phyloP scores from a whole-genome alignment of 2,113 vertebrate genomes.

The Melanerpes aurifrons region DNA sequence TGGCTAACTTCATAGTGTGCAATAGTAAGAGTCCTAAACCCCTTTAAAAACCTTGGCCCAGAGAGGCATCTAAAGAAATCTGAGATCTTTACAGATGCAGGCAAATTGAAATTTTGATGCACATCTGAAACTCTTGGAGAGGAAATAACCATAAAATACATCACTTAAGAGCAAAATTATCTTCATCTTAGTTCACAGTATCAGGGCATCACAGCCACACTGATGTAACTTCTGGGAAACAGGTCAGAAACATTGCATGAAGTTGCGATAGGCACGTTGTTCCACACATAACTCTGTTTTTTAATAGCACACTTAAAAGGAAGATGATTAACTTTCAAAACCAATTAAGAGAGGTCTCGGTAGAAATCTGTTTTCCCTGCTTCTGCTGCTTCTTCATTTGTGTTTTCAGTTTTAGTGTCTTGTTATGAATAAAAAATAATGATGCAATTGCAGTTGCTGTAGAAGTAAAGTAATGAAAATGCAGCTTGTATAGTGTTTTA shows the following conservation, averaged over 20 bases:
- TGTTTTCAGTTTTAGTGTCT: not conserved
- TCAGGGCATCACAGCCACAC: not conserved
- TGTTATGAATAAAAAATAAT: not conserved
- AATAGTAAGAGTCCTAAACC: not conserved
- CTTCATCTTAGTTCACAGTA: not conserved
- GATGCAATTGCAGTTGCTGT: not conserved
- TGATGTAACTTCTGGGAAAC: not conserved
- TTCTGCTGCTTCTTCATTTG: not conserved
- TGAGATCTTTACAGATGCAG: not conserved
- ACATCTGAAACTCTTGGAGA: not conserved
- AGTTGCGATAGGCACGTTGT: not conserved
- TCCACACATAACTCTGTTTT: not conserved
- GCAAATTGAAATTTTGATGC: not conserved
- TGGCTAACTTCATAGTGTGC: not conserved
- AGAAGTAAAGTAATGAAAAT: not conserved
- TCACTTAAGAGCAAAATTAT: not conserved
- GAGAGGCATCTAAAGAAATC: not conserved
- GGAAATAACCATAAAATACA: not conserved
- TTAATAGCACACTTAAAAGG: not conserved
- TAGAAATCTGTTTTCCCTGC: not conserved
- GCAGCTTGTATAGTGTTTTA: not conserved
- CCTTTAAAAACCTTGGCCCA: not conserved
- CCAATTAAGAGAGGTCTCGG: not conserved
- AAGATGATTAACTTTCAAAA: not conserved
- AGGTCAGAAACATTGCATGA: rapidly evolving